Base-by-base conservation (phyloP, 2,888 invertebrate species). In the Drosophila acutilabella region DNA sequence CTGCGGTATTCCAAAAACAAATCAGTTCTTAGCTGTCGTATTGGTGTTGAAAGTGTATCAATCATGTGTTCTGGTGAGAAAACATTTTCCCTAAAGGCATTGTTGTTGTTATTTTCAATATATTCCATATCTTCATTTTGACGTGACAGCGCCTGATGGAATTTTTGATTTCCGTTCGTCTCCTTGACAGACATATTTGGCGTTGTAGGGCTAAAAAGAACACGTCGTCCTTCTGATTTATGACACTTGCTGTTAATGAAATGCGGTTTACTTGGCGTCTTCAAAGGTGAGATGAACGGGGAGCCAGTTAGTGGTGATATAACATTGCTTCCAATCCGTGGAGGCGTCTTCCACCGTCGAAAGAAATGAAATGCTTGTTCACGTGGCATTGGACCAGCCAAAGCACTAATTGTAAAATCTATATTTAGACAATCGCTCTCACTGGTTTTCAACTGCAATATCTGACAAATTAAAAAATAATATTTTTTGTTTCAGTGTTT, bases 371-470 rank as follows among this genome's bases (percentile, higher is more conserved):
- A 93, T 0, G 97, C 97, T 58, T 94, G 94, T 13, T 93, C 93
- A 70, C 95, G 95, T 42, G 95, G 94, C 98, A 98, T 98, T 16
- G 98, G 98, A 0, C 98, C 98, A 8, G 98, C 98, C 92, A 96
- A 96, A 0, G 98, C 98, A 87, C 95, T 95, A 75, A 97, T 96
- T 93, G 96, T 96, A 80, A 95, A 91, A 50, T 95, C 94, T 0
- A 96, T 95, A 80, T 94, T 95, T 10, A 96, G 92, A 0, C 95
- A 95, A 91, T 96, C 95, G 10, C 80, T 89, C 87, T 94, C 95
- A 1, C 83, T 74, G 65, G 54, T 47, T 20, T 67, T 77, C 0
- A 53, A 48, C 38, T 71, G 45, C 54, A 95, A 92, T 41, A 93
- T 94, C 96, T 96, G 86, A 11, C 71, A 47, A 40, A 48, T 10